Evolutionary conservation across 1,140 invertebrate genomes (phyloP), one percentile per base, ranked within the genome.

Genomic region (Eumaeus atala): DNA sequence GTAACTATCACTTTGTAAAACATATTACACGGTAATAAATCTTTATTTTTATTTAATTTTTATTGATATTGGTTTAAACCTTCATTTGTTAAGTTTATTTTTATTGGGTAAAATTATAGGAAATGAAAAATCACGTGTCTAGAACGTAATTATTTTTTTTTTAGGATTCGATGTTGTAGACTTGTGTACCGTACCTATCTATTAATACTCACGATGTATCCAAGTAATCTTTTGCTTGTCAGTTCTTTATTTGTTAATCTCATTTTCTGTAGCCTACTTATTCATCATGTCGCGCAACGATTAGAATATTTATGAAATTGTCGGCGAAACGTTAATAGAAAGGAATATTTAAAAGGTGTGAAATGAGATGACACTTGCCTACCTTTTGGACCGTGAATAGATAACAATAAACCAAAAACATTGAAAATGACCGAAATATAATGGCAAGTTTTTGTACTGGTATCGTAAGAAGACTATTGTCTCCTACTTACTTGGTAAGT

Each of bases 341-440:
- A 53, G 40, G 49, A 51, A 51, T 17, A 17, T 28, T 53, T 42
- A 53, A 44, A 42, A 53, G 38, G 51, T 53, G 51, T 53, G 51
- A 53, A 53, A 53, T 44, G 38, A 53, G 51, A 53, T 53, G 14
- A 34, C 51, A 44, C 40, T 53, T 28, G 14, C 11, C 12, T 51
- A 50, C 16, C 49, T 51, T 40, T 51, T 51, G n/a, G 37, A 44
- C 51, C 51, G 51, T 53, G 51, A 53, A 53, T 53, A 42, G 42
- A 28, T 28, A 28, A 40, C 44, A 33, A 53, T 35, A 28, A 44
- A 34, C 51, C 42, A 53, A 53, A 53, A 64, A 61, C 51, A 53
- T 28, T 40, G n/a, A n/a, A 44, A 44, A 44, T 14, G 21, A 35
- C 21, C 10, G 18, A 56, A 51, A 42, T 40, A 34, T 18, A 56